Evolutionary conservation across 2,888 invertebrate genomes (phyloP), one percentile per base, ranked within the genome.

Genomic region (Drosophila incognita): DNA sequence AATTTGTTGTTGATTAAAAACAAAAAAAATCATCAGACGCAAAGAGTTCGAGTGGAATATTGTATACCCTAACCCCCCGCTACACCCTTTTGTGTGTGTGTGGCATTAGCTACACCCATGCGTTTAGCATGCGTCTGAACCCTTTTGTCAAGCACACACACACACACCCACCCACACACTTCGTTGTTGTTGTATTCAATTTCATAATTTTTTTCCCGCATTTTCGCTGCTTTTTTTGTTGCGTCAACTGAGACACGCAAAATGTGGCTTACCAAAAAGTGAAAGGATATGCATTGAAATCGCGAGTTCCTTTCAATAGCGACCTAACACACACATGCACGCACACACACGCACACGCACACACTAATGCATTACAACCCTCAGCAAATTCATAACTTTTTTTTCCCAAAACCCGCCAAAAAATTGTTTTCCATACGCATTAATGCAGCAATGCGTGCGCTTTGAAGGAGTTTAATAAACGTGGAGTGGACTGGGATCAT

Each of bases 401-500:
- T 70, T 57, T 51, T 65, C 51, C 31, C 56, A 29, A 62, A 64
- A 73, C 61, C 42, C 24, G 7, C 7, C 64, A 68, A 76, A 71
- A 83, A 71, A 79, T 72, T 81, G 71, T 70, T 76, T 79, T 79
- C 69, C 76, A 81, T 76, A 81, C 86, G 89, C 86, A 87, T 84
- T 87, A 82, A 81, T 87, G 89, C 86, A 89, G 78, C 81, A 69
- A 71, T 79, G 81, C 81, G 81, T 81, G 80, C 73, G 76, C 57
- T 42, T 46, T 24, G 21, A 8, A 29, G 59, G 68, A 54, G 59
- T 58, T 21, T 29, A 15, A 7, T 21, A 46, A 46, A 46, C 31
- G 15, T 5, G 13, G 18, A 11, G 18, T 40, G 18, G 35, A 18
- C 18, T 21, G n/a, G 35, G n/a, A 49, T 29, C 2, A 2, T 3